phyloP scores from a whole-genome alignment of 2,797 vertebrate genomes.

The Pogoniulus pusillus region DNA sequence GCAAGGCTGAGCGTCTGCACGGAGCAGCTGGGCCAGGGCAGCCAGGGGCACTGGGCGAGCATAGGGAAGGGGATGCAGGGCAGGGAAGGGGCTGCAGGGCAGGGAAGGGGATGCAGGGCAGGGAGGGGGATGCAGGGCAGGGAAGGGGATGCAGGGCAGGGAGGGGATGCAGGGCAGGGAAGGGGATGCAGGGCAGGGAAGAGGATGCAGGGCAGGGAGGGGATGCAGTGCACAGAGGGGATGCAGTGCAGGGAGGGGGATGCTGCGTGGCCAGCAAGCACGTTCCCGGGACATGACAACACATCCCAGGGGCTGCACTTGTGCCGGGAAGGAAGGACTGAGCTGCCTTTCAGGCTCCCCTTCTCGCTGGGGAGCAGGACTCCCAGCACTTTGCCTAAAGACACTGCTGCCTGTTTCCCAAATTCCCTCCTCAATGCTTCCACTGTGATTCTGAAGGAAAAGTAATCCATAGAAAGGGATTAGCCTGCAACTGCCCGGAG shows the following conservation, averaged over 20 bases:
- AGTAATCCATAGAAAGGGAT: background rate
- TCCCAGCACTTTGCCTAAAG: background rate
- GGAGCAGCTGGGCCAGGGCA: background rate
- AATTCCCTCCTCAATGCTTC: background rate
- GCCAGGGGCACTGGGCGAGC: rapidly evolving
- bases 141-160: too few species aligned
- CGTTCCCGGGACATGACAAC: background rate
- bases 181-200: background rate
- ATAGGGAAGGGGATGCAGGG: background rate
- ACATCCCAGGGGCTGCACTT: background rate
- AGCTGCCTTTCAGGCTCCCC: constrained; percentile 6
- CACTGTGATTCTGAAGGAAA: background rate
- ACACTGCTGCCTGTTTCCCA: background rate
- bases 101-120: too few species aligned
- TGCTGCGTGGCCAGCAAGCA: background rate
- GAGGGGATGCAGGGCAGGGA: too few species aligned
- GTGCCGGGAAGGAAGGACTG: constrained; percentile 22
- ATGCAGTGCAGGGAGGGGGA: background rate
- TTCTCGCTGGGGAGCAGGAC: background rate
- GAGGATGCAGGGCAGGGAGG: background rate
- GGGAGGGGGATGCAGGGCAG: too few species aligned
- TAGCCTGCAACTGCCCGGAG: background rate
- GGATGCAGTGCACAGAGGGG: too few species aligned
- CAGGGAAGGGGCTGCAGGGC: too few species aligned
- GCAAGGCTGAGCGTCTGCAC: rapidly evolving